Evolutionary conservation across 2,113 vertebrate species (phyloP), one percentile per base, ranked within the genome.

Genomic region (Myrmecophaga tridactyla): DNA sequence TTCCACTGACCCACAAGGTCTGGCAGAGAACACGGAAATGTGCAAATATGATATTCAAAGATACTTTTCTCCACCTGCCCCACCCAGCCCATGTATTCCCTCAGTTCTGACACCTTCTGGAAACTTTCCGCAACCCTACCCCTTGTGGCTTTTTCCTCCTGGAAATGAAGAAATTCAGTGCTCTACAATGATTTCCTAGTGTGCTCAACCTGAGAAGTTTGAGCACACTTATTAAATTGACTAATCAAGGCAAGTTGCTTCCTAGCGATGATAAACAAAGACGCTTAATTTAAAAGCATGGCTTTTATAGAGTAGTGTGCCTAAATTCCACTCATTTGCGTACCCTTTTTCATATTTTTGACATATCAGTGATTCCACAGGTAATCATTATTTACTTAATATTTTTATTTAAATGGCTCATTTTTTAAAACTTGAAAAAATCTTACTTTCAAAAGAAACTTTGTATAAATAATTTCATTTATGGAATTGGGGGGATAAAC

Each of bases 71-170:
- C n/a, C 14, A 39, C 23, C 43, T 25, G 48, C 23, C 18, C 25
- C 39, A 39, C 23, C 36, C 48, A 20, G 65, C n/a, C 69, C 14
- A 10, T 0, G 0, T 1, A 5, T 13, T 25, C 6, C 46, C 63
- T 21, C 3, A 6, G 46, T 53, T 20, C 14, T 1, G 3, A 6
- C 20, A 58, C 43, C 21, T 62, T 51, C 43, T 31, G 53, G 34
- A 36, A 58, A 13, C 14, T 11, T n/a, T 72, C 46, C 5, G 62
- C 3, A 27, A 13, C 27, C 18, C 9, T 31, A 39, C 15, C 14
- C 51, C 9, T 15, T 46, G 17, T n/a, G 21, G 39, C 6, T 0
- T 56, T 69, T 87, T 12, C 53, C 86, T 48, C 41, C 69, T 1
- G 11, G 63, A 78, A 78, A 39, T 17, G 7, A 43, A 20, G 85